Percentiles rank a stretch among this genome's conserved stretches.
phyloP scores from a whole-genome alignment of 2,113 vertebrate genomes.

The Eptesicus fuscus region DNA sequence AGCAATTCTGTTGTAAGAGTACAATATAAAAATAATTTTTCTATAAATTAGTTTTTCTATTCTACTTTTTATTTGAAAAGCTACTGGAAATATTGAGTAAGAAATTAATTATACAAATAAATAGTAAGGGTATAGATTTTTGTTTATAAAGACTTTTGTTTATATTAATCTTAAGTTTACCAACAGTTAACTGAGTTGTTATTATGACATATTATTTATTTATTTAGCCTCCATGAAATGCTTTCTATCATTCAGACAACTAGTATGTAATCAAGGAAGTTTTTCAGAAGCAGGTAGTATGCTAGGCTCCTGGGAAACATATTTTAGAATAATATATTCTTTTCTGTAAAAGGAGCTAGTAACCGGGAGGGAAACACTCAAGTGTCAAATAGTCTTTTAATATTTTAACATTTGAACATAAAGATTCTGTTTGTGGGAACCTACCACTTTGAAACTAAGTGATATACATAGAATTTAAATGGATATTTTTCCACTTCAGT shows the following conservation, averaged over 20 bases:
- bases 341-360: neutral
- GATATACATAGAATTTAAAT: neutral
- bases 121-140: neutral
- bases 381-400: neutral
- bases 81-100: neutral
- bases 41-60: neutral
- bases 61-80: conserved; percentile 3
- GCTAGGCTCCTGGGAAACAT: neutral
- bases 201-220: neutral
- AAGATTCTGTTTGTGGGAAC: neutral
- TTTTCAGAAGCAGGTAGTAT: neutral
- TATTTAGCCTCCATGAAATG: neutral
- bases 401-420: neutral
- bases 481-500: neutral
- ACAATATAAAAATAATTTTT: neutral
- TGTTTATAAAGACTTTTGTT: neutral
- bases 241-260: neutral
- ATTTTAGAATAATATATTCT: neutral
- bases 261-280: neutral
- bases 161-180: neutral
- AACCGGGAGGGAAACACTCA: neutral
- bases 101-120: neutral
- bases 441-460: neutral
- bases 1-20: neutral
- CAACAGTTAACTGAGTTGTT: neutral